Evolutionary conservation across 2,888 invertebrate species (phyloP), one percentile per base, ranked within the genome.

Genomic region (Mythimna lalbum): DNA sequence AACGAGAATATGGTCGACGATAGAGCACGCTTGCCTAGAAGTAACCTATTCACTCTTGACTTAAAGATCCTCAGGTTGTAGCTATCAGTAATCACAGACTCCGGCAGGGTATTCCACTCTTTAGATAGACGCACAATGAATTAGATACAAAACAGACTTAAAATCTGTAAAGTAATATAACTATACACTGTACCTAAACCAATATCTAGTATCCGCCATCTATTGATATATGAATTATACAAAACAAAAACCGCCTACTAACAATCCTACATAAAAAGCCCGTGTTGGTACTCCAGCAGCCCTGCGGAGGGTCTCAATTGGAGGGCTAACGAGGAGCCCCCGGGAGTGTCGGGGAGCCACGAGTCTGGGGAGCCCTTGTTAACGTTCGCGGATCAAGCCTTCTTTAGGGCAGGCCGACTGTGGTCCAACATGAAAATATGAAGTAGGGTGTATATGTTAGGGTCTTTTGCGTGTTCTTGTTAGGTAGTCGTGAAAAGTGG

Each of bases 281-380:
- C 73, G 59, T 67, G 66, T 78, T 55, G 69, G 71, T 64, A 61
- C 69, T 62, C 59, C 50, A 47, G 23, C 78, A 65, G 68, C 79
- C 82, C 83, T 69, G 63, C 55, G 63, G 76, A 73, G 83, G 87
- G 88, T 88, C 90, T 88, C 91, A 89, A 90, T 90, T 87, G 89
- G 88, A 86, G 87, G 83, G 76, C 91, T 93, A 92, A 93, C 94
- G 94, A 93, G 90, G 90, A 92, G 93, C 64, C 52, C 27, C 14
- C 47, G 47, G 47, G 47, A 49, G 47, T 49, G 47, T 19, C 6
- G 47, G 43, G 43, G 39, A 55, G 55, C 23, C 64, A 10, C 33
- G 19, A 47, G 47, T n/a, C 69, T 39, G 74, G 19, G 81, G 33
- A 19, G 65, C 68, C 82, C 82, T 69, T 80, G 85, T 76, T 84